Percentiles rank a stretch among this genome's conserved stretches.
These are phyloP conservation scores for Crocallis elinguaria DNA, from an alignment of 2,888 invertebrate species.

Conservation along the genomic window DNA sequence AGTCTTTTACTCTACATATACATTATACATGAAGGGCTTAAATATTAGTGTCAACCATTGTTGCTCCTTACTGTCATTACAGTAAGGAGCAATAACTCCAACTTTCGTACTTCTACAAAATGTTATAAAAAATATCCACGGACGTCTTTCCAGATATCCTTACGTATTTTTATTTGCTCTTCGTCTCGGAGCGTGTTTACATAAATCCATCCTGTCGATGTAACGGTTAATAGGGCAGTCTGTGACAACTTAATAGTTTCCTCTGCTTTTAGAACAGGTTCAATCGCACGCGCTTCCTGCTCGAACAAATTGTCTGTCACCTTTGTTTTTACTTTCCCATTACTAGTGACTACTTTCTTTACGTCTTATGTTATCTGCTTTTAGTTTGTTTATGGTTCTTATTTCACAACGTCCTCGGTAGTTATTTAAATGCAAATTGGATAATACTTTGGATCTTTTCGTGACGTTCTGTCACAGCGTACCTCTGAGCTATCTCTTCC, in stretches of 20 bases:
- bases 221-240: constrained; percentile 63
- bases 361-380: constrained; percentile 1
- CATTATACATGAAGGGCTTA: no score
- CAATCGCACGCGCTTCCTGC: constrained; percentile 52
- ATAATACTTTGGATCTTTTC: constrained; percentile 23
- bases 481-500: constrained; percentile 50
- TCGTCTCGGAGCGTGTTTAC: constrained; percentile 41
- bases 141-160: constrained; percentile 26
- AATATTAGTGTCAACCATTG: no score
- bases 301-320: constrained; percentile 43
- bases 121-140: constrained; percentile 3
- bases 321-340: constrained; percentile 32
- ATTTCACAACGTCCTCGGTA: background rate
- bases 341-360: constrained; percentile 14
- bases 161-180: constrained; percentile 57
- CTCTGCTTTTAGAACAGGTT: constrained; percentile 63
- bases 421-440: constrained; percentile 22
- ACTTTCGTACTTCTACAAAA: background rate
- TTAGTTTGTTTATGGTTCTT: background rate
- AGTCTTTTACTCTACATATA: no score
- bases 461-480: constrained; percentile 43
- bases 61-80: no score
- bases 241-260: constrained; percentile 81
- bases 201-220: constrained; percentile 73
- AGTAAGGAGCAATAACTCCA: background rate